phyloP scores from a whole-genome alignment of 35 echinoderm and acorn worm species.

The Nesometra sesokonis region DNA sequence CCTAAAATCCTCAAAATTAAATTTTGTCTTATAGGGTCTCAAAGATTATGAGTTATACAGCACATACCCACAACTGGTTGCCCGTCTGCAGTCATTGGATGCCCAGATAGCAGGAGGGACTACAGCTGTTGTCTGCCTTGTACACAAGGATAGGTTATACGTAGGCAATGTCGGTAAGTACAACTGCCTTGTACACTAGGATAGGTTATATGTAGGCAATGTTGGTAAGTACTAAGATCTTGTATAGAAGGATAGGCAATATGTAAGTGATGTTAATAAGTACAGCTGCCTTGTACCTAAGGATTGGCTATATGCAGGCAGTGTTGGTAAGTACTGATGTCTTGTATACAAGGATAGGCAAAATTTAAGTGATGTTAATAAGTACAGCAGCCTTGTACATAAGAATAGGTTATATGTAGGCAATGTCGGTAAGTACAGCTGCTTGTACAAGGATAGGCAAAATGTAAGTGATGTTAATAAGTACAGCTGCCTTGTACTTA shows the following conservation, averaged over 20 bases:
- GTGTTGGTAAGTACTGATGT: too few species aligned
- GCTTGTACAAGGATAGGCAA: constrained; percentile 50
- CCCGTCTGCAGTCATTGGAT: constrained; percentile 45
- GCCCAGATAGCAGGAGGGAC: constrained; percentile 65
- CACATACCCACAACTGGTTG: constrained; percentile 39
- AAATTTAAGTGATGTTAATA: too few species aligned
- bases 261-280: constrained; percentile 90
- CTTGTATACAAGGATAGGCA: too few species aligned
- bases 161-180: constrained; percentile 95
- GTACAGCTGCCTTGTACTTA: constrained; percentile 45
- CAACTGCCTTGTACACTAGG: constrained; percentile 28
- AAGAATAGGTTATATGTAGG: constrained; percentile 73
- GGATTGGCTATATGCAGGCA: constrained; percentile 67
- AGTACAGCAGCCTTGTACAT: constrained; percentile 53
- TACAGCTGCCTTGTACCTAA: constrained; percentile 35
- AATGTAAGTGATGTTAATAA: constrained; percentile 90
- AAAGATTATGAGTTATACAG: constrained; percentile 50
- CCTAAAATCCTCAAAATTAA: too few species aligned
- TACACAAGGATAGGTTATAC: constrained; percentile 65
- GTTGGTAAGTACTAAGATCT: constrained; percentile 68
- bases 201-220: constrained; percentile 86
- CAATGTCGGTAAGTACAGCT: constrained; percentile 75
- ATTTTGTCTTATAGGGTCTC: constrained; percentile 23
- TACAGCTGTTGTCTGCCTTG: constrained; percentile 62
- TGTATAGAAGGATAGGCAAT: constrained; percentile 58